These are phyloP conservation scores for Uropetala carovei DNA, from an alignment of 2,888 invertebrate genomes.

Conservation along the genomic window DNA sequence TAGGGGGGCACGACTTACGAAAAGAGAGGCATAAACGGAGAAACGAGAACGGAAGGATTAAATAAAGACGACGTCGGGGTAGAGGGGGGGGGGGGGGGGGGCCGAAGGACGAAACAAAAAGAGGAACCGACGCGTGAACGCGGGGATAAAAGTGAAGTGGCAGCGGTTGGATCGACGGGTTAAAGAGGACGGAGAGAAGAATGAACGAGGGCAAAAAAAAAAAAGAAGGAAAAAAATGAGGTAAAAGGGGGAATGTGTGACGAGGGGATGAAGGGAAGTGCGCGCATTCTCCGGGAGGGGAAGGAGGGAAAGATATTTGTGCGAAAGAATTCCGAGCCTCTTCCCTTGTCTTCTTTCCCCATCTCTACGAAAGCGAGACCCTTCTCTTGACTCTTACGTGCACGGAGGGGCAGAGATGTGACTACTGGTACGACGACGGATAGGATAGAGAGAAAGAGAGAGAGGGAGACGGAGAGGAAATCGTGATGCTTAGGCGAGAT, in stretches of 20 bases:
- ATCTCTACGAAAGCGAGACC: too few relatives aligned
- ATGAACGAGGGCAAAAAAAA: neutral
- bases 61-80: neutral
- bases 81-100: too few relatives aligned
- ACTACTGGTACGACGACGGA: neutral
- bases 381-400: too few relatives aligned
- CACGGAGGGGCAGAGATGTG: neutral
- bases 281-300: neutral
- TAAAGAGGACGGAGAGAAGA: neutral
- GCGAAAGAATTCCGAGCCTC: neutral
- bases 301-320: neutral
- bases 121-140: neutral
- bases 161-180: neutral
- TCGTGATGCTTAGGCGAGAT: neutral
- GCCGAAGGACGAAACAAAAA: neutral
- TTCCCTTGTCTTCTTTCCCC: neutral
- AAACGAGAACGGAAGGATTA: slow-evolving; percentile 18
- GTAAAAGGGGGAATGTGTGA: too few relatives aligned
- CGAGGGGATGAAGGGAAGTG: neutral
- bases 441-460: neutral
- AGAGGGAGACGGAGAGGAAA: neutral
- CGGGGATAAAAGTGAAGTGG: neutral
- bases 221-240: neutral
- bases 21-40: neutral
- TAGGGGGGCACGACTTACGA: too few relatives aligned